phyloP scores from a whole-genome alignment of 1,140 invertebrate genomes.

The Macrobrachium nipponense region DNA sequence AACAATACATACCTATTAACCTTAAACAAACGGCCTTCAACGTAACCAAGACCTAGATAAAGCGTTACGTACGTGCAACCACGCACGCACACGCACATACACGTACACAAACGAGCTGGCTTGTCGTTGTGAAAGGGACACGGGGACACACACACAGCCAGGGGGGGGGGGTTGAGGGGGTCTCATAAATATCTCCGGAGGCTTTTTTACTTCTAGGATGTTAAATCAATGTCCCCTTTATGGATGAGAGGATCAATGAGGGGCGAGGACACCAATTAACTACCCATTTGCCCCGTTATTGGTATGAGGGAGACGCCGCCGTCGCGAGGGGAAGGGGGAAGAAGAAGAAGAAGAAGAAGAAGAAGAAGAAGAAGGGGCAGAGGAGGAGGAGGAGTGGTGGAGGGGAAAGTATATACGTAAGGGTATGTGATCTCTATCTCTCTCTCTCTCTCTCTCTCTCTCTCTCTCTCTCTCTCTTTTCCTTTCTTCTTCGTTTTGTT shows the following conservation, averaged over 20 bases:
- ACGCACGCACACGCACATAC: no score
- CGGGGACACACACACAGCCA: conserved; percentile 9
- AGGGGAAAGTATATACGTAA: not conserved
- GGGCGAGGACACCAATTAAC: no score
- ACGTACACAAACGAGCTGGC: no score
- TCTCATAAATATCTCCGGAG: not conserved
- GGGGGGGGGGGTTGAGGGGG: no score
- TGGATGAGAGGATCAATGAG: no score
- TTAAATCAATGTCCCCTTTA: no score
- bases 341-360: not conserved
- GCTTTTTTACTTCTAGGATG: no score
- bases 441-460: conserved; percentile 11
- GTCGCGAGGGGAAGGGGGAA: not conserved
- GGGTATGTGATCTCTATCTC: not conserved
- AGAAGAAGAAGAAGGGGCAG: not conserved
- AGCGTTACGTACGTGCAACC: no score
- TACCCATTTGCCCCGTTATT: no score
- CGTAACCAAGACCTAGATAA: no score
- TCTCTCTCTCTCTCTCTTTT: conserved; percentile 11
- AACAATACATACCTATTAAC: no score
- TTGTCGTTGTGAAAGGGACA: not conserved
- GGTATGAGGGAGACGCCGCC: not conserved
- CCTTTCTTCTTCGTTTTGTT: not conserved
- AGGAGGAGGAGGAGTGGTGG: not conserved
- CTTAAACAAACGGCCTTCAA: no score